A percentile compares a stretch with the other conserved stretches of the same genome.
Conservation (phyloP, 2,797 vertebrate genomes). For the Trichosurus vulpecula region DNA sequence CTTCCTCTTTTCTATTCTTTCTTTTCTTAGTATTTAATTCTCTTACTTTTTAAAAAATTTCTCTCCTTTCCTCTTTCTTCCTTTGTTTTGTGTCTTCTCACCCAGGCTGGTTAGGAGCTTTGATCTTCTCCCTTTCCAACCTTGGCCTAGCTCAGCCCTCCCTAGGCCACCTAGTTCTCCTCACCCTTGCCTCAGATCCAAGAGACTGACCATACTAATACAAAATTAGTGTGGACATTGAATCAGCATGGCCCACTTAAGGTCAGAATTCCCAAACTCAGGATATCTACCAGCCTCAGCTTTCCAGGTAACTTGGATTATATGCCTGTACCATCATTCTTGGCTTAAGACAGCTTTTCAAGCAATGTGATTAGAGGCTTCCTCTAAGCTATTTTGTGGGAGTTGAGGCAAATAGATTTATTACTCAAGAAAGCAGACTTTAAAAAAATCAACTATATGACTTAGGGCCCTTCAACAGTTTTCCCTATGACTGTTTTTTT, state of each 20-base stretch:
- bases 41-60: no score
- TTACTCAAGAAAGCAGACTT: background rate
- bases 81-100: background rate
- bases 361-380: background rate
- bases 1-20: no score
- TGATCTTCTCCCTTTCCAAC: background rate
- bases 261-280: background rate
- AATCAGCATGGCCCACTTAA: background rate
- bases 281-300: background rate
- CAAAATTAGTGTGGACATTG: background rate
- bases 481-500: background rate
- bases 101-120: background rate
- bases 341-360: background rate
- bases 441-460: background rate
- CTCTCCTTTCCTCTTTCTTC: background rate
- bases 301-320: background rate
- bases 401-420: background rate
- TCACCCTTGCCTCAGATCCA: background rate
- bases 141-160: background rate
- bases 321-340: background rate
- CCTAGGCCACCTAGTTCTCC: background rate
- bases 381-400: background rate
- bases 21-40: no score
- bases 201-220: background rate
- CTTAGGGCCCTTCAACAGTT: background rate